These are phyloP conservation scores for Sinocyclocheilus rhinocerous DNA, from an alignment of 2,113 vertebrate genomes.

Conservation along the genomic window DNA sequence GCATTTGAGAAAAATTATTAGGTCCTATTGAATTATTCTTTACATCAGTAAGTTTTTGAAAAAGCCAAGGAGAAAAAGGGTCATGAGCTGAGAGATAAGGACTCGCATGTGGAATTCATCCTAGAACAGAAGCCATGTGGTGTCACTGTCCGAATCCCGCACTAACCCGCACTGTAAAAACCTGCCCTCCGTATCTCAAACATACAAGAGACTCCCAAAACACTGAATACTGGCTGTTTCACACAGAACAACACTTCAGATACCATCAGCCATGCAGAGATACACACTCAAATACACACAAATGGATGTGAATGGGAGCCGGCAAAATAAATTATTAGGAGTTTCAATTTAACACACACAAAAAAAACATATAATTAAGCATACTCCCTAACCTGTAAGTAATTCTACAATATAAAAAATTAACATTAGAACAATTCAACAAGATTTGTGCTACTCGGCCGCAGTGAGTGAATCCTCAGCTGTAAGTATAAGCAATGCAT, in stretches of 20 bases:
- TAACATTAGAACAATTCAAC: too few species aligned
- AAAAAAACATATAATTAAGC: too few species aligned
- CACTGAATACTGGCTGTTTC: neutral
- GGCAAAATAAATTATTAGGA: neutral
- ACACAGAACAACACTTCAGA: neutral
- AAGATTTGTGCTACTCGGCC: too few species aligned
- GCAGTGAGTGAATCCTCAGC: too few species aligned
- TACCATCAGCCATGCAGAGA: neutral
- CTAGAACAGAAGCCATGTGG: constrained; percentile 68
- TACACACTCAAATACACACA: constrained; percentile 1
- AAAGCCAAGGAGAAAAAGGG: constrained; percentile 59
- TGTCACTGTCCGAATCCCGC: constrained; percentile 65
- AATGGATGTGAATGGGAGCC: neutral
- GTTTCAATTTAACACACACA: neutral
- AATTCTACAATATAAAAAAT: too few species aligned
- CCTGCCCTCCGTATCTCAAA: constrained; percentile 54
- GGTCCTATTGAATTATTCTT: constrained; percentile 68
- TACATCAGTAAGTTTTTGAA: constrained; percentile 66
- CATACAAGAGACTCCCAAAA: constrained; percentile 30
- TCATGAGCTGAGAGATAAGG: constrained; percentile 60
- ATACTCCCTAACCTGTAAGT: too few species aligned
- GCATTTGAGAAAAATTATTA: constrained; percentile 61
- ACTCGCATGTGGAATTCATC: constrained; percentile 72
- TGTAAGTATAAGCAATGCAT: neutral
- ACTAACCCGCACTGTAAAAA: constrained; percentile 70